Base-by-base conservation (phyloP, 2,113 vertebrate species). In the Crotalus viridis region DNA sequence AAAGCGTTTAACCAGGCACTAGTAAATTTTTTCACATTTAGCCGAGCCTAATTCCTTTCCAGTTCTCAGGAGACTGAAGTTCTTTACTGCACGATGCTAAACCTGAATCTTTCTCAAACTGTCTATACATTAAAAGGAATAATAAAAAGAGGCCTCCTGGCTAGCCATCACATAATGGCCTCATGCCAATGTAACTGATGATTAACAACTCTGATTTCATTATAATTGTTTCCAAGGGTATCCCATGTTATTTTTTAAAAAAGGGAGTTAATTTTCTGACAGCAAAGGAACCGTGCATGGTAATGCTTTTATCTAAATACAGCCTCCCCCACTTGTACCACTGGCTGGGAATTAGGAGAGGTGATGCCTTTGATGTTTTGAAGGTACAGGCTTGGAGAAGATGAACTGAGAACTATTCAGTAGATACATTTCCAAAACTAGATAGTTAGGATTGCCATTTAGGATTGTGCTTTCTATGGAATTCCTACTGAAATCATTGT, bases 1-100 rank as follows among this genome's bases (percentile, higher is more conserved):
- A 94, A 94, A 89, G 39, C 92, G 94, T 86, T 95, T 87, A 96
- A 95, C 93, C 88, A 89, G 88, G 91, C 64, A 90, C 86, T 57
- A 51, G 24, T 48, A 88, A 52, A 94, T 22, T 54, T 95, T 94
- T 92, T 90, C 94, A 92, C 87, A 95, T 96, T 89, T 93, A 94
- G 54, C 0, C 0, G 64, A 90, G n/a, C 85, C 74, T 33, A 59
- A 93, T 94, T 95, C n/a, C 94, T 93, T 96, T 55, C 1, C 0
- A 92, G 52, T 56, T 92, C 0, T 55, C 24, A 90, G 89, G 51
- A 12, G 85, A 9, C 43, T 86, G 51, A 92, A 55, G 3, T 43
- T 7, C 39, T 89, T 46, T 21, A 51, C 33, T 90, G 54, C 91
- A 90, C 91, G 91, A 89, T 0, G 87, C 26, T 54, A 19, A 59